Base-by-base conservation (phyloP, 2,113 vertebrate genomes). In the Pterocles orientalis region DNA sequence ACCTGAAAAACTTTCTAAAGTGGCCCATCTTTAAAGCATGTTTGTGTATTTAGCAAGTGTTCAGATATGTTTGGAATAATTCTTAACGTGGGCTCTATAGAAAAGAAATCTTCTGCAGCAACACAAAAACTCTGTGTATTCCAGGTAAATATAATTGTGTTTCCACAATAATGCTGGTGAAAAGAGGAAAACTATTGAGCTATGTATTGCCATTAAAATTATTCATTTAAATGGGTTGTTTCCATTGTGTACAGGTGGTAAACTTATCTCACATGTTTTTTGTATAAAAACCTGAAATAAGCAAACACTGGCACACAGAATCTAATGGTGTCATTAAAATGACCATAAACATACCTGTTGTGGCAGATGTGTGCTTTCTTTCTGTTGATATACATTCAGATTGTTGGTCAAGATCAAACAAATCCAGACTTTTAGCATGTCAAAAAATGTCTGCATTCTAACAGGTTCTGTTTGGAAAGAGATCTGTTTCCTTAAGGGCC, bases 261-360 rank as follows among this genome's bases (percentile, higher is more conserved):
- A 98, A 97, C 70, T 96, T 97, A 94, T 88, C 90, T 97, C 92
- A 94, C 70, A 83, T 97, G 94, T 62, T 95, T 96, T 95, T 95
- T 86, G 77, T 84, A 95, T 94, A 95, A 91, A 97, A 90, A 45
- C 58, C 85, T 81, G 81, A 97, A 97, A 92, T 75, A 86, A 95
- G 91, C 26, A 91, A 97, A 78, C 72, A 76, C 94, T 92, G 95
- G 96, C 96, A 97, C 97, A 91, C 51, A 85, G 72, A 92, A 91
- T 95, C 94, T 97, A 98, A 97, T 97, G 79, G 97, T 91, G 95
- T 96, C 97, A 97, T 98, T 98, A 97, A 98, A 98, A 95, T 97
- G 96, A 98, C 96, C 97, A 96, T 98, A 98, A 97, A 97, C 97
- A 98, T 98, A 94, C 93, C 91, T 94, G 48, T 90, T 96, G 92